Evolutionary conservation across 1,140 invertebrate species (phyloP).

Genomic region (Ephestia elutella): DNA sequence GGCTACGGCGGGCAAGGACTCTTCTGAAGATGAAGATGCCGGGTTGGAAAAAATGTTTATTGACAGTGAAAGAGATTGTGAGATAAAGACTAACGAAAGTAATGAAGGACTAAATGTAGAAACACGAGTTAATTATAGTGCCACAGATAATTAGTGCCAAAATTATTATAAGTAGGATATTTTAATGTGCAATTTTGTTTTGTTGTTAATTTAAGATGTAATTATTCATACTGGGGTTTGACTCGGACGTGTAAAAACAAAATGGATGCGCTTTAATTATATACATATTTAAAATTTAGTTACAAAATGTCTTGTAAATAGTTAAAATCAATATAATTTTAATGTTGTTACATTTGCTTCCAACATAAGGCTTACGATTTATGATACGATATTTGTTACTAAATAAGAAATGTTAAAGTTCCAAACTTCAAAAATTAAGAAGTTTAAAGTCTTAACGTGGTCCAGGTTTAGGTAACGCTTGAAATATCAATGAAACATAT

Average conservation of each 20-base stretch:
- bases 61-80: slow-evolving; percentile 59
- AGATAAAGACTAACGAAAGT: slow-evolving; percentile 60
- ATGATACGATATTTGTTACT: slow-evolving; percentile 51
- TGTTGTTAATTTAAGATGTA: slow-evolving; percentile 67
- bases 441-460: slow-evolving; percentile 42
- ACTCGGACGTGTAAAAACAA: slow-evolving; percentile 65
- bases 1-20: slow-evolving; percentile 45
- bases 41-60: slow-evolving; percentile 39
- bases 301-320: slow-evolving; percentile 64
- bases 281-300: slow-evolving; percentile 55
- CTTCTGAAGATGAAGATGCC: slow-evolving; percentile 66
- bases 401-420: slow-evolving; percentile 14
- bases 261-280: slow-evolving; percentile 68
- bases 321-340: slow-evolving; percentile 57
- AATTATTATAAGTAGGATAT: slow-evolving; percentile 74
- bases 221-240: slow-evolving; percentile 58
- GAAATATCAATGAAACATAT: slow-evolving; percentile 71
- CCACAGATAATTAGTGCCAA: slow-evolving; percentile 76
- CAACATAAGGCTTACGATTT: slow-evolving; percentile 59
- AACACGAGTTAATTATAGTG: slow-evolving; percentile 71
- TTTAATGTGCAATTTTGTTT: slow-evolving; percentile 74
- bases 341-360: slow-evolving; percentile 70
- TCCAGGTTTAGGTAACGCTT: slow-evolving; percentile 56
- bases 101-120: slow-evolving; percentile 60
- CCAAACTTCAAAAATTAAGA: slow-evolving; percentile 12